Evolutionary conservation across 2,113 vertebrate species (phyloP).

Genomic region (Acanthochromis polyacanthus): DNA sequence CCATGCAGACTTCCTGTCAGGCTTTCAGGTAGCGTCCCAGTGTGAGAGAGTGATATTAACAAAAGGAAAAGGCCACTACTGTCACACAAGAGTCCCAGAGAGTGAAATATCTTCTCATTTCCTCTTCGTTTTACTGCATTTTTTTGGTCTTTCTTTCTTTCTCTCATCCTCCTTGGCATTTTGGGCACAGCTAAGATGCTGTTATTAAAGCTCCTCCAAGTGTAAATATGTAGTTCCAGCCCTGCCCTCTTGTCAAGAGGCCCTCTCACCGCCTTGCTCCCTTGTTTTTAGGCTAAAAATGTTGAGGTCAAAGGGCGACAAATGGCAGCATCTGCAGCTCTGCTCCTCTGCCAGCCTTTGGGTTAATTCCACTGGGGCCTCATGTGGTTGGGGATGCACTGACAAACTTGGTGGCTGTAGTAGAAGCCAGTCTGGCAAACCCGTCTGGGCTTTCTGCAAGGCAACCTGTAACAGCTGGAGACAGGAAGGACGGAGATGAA

Average conservation of each 20-base stretch:
- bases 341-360: background rate
- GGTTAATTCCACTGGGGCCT: slow-evolving; percentile 76
- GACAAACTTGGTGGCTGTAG: slow-evolving; percentile 81
- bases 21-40: background rate
- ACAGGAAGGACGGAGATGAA: background rate
- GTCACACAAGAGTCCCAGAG: background rate
- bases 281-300: slow-evolving; percentile 15
- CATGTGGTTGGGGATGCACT: slow-evolving; percentile 82
- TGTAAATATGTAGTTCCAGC: slow-evolving; percentile 23
- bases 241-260: background rate
- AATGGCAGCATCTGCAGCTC: background rate
- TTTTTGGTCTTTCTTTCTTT: background rate
- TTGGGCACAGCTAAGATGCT: background rate
- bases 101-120: slow-evolving; percentile 31
- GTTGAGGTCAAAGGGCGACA: background rate
- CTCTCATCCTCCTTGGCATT: slow-evolving; percentile 6
- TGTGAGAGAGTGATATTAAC: slow-evolving; percentile 8
- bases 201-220: background rate
- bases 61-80: background rate
- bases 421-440: slow-evolving; percentile 69
- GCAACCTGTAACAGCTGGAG: slow-evolving; percentile 79
- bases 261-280: background rate
- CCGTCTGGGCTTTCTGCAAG: slow-evolving; percentile 75
- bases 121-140: slow-evolving; percentile 7
- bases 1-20: background rate